Conservation (phyloP, 2,888 invertebrate species). For the Nomada goodeniana region DNA sequence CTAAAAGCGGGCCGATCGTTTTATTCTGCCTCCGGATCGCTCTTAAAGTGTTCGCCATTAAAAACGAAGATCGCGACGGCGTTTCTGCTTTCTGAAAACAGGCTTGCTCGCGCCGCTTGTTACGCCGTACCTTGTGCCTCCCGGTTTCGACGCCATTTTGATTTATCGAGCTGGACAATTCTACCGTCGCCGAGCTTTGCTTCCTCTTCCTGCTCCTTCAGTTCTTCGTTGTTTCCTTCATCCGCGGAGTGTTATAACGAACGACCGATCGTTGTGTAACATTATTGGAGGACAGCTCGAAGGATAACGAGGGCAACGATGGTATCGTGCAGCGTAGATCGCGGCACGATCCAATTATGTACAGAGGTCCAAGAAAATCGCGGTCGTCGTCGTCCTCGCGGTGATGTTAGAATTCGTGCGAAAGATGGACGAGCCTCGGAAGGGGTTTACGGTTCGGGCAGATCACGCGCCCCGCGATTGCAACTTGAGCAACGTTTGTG, state of each 20-base stretch:
- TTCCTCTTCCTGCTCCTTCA: no score
- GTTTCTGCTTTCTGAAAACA: neutral
- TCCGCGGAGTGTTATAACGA: neutral
- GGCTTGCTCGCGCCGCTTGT: neutral
- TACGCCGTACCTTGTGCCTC: neutral
- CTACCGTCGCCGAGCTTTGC: no score
- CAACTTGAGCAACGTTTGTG: slow-evolving; percentile 16
- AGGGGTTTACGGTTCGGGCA: slow-evolving; percentile 35
- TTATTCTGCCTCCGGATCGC: slow-evolving; percentile 33
- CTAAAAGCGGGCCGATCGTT: slow-evolving; percentile 57
- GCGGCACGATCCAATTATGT: neutral
- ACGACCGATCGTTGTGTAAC: neutral
- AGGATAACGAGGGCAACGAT: neutral
- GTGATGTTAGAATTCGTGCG: neutral
- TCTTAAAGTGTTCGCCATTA: slow-evolving; percentile 36
- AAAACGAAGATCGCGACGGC: slow-evolving; percentile 17
- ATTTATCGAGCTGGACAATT: neutral
- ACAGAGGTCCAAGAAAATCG: no score
- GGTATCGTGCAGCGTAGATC: neutral
- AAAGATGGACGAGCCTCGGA: slow-evolving; percentile 25
- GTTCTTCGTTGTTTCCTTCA: neutral
- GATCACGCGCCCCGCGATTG: slow-evolving; percentile 34
- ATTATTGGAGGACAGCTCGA: neutral
- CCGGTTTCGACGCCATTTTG: neutral
- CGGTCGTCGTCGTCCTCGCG: neutral